Evolutionary conservation across 2,888 invertebrate genomes (phyloP), one percentile per base, ranked within the genome.

Genomic region (Agrochola litura): DNA sequence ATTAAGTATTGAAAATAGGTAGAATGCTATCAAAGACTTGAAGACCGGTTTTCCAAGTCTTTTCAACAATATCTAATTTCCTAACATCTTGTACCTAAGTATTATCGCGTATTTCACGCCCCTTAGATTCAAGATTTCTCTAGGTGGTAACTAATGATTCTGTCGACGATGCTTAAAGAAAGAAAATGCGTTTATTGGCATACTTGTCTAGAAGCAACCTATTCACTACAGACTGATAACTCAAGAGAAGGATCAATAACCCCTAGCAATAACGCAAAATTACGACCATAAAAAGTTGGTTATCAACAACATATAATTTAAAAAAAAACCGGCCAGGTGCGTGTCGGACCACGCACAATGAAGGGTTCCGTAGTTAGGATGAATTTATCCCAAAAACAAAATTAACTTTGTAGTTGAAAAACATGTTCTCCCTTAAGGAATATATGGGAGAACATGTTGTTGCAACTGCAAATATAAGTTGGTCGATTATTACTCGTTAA

Each of bases 1-100:
- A 14, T 64, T 5, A 25, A 2, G 6, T 12, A 6, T 12, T 25
- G 14, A 49, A 76, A 78, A 19, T 10, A 80, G 58, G 82, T 60
- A 60, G 22, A 46, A 49, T 43, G 5, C 8, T n/a, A 2, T 5
- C 46, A n/a, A 30, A 19, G 68, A n/a, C 6, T 30, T 49, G 16
- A 54, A 16, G 3, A 37, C 37, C 3, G n/a, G 5, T 30, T 30
- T 67, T 5, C 52, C 14, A 49, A 30, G n/a, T 10, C n/a, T 16
- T 37, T 54, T 16, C 16, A 54, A 54, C 19, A 65, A 25, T 25
- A 25, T 46, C 9, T 43, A 43, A 16, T 65, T 65, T 25, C n/a
- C 6, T 6, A 52, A 52, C 0, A 52, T 52, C 19, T 19, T 52
- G 43, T 43, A 43, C n/a, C 9, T 19, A 46, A 19, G 19, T 46